Evolutionary conservation across 2,888 invertebrate genomes (phyloP).

Genomic region (Branchinecta sandiegonensis): DNA sequence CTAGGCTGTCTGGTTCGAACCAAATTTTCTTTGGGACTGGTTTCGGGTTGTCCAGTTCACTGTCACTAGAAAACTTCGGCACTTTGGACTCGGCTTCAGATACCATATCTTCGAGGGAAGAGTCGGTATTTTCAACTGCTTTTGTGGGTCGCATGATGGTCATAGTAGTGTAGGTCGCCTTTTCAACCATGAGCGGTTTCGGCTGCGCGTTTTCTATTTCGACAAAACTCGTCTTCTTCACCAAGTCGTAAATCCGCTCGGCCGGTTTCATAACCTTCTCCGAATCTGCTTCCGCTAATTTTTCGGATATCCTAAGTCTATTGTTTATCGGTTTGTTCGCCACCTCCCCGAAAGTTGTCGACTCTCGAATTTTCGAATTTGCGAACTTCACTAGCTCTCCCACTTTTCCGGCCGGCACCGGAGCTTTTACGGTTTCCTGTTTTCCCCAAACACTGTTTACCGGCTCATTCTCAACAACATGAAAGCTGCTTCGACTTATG

Average conservation of each 20-base stretch:
- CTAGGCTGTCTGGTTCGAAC: slow-evolving; percentile 23
- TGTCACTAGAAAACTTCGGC: slow-evolving; percentile 26
- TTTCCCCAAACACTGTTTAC: too few species aligned
- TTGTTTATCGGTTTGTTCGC: not conserved
- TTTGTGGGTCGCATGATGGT: not conserved
- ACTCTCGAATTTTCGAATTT: not conserved
- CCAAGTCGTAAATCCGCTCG: not conserved
- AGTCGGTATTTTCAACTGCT: not conserved
- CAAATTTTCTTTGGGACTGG: not conserved
- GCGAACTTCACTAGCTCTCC: not conserved
- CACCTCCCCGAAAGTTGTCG: not conserved
- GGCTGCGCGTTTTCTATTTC: not conserved
- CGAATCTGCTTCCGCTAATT: too few species aligned
- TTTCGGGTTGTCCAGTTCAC: slow-evolving; percentile 14
- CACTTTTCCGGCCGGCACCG: not conserved
- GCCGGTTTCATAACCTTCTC: not conserved
- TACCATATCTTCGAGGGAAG: slow-evolving; percentile 26
- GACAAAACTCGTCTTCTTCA: not conserved
- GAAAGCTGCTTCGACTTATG: too few species aligned
- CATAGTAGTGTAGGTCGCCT: slow-evolving; percentile 11
- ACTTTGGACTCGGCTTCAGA: slow-evolving; percentile 28
- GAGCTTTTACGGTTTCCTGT: too few species aligned
- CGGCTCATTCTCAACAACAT: too few species aligned
- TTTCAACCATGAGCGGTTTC: slow-evolving; percentile 15
- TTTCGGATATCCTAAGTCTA: not conserved